Percentiles rank a stretch among this genome's conserved stretches.
These are phyloP conservation scores for Odontesthes bonariensis DNA, from an alignment of 2,113 vertebrate genomes.

Conservation along the genomic window DNA sequence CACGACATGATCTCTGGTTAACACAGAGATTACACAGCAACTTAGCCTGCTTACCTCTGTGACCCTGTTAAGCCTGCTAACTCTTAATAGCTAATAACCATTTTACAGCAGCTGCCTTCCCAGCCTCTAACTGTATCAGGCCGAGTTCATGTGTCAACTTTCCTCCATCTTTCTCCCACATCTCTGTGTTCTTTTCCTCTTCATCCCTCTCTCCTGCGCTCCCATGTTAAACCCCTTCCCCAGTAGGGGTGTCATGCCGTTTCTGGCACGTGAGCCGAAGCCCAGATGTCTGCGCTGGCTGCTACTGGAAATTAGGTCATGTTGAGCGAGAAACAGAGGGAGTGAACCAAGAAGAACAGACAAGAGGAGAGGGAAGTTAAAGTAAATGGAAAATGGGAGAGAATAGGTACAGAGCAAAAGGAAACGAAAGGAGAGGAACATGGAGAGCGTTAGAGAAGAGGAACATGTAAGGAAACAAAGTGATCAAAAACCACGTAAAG, in stretches of 20 bases:
- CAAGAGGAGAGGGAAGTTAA: conserved; percentile 11
- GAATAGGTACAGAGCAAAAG: background rate
- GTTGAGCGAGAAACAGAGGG: conserved; percentile 17
- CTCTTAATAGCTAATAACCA: conserved; percentile 60
- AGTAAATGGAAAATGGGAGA: background rate
- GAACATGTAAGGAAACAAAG: background rate
- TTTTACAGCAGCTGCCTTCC: conserved; percentile 33
- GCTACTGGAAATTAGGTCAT: conserved; percentile 72
- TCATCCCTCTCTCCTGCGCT: background rate
- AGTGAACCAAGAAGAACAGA: conserved; percentile 3
- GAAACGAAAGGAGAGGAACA: background rate
- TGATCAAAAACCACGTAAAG: conserved; percentile 5
- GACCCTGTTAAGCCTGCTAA: conserved; percentile 67
- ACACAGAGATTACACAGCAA: conserved; percentile 65
- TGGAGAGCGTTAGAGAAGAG: background rate
- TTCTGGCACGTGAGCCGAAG: conserved; percentile 67
- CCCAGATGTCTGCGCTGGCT: conserved; percentile 74
- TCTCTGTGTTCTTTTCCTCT: conserved; percentile 27
- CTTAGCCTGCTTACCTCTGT: conserved; percentile 53
- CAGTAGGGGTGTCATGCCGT: conserved; percentile 65
- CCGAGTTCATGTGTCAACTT: conserved; percentile 29
- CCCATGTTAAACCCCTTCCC: background rate
- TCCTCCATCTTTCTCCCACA: conserved; percentile 8
- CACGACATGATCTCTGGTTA: conserved; percentile 66
- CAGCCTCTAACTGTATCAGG: conserved; percentile 34